Conservation (phyloP, 2,113 vertebrate genomes). For the Laticauda laticaudata region DNA sequence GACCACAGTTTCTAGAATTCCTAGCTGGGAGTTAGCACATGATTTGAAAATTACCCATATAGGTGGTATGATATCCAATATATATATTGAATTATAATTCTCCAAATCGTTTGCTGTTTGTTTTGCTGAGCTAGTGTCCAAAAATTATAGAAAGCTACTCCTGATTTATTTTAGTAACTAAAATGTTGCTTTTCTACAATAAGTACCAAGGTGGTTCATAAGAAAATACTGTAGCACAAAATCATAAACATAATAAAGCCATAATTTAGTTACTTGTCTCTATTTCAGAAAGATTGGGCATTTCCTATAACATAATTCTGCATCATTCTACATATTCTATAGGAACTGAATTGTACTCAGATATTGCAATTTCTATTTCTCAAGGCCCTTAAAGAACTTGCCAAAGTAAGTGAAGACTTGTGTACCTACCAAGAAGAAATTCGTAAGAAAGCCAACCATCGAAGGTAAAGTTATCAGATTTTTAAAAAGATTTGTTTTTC, state of each 20-base stretch:
- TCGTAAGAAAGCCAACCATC: constrained; percentile 74
- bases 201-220: background rate
- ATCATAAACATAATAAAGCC: background rate
- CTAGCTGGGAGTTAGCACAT: background rate
- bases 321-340: constrained; percentile 9
- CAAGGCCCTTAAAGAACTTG: constrained; percentile 96
- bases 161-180: background rate
- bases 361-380: constrained; percentile 50
- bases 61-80: background rate
- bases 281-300: background rate
- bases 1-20: background rate
- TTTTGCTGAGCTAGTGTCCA: background rate
- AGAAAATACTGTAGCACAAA: background rate
- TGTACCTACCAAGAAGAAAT: constrained; percentile 97
- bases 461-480: constrained; percentile 72
- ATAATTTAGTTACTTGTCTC: background rate
- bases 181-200: background rate
- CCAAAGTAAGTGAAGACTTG: constrained; percentile 93
- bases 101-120: background rate
- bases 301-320: background rate
- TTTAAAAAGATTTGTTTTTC: background rate
- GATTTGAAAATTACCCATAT: background rate
- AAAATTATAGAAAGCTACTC: background rate
- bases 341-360: constrained; percentile 50
- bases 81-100: background rate